Evolutionary conservation across 1,140 invertebrate genomes (phyloP), one percentile per base, ranked within the genome.

Genomic region (Andricus grossulariae): DNA sequence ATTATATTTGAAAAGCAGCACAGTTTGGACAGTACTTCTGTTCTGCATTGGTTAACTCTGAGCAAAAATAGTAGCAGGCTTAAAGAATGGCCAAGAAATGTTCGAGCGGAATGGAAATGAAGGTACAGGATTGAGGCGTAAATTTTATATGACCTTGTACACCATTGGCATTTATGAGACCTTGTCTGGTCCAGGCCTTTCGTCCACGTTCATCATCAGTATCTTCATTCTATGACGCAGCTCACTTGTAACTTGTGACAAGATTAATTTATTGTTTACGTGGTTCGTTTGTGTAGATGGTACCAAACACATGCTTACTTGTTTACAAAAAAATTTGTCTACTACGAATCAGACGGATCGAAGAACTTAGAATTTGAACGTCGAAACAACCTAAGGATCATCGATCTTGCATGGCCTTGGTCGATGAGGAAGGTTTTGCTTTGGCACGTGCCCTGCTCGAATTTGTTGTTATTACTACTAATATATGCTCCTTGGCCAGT

Each of bases 391-490:
- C 78, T 49, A 16, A 78, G 77, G 81, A 80, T 73, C 81, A 83
- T 79, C 81, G 81, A 79, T 83, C 76, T 73, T 76, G 73, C 71
- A 75, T 79, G 81, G 77, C 81, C 79, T 83, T 83, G 81, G 74
- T 74, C 55, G 78, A 66, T 45, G 60, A 80, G 76, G 78, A 57
- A 66, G 81, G 57, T 76, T 76, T 78, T 66, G 76, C 74, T 76
- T n/a, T 18, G 75, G 66, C 70, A 76, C 81, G 81, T 83, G 81
- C 80, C 79, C 25, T 66, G 78, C 45, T 80, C 71, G 45, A 71
- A 57, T 80, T 83, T 76, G 79, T 83, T 83, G 74, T 83, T 80
- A 77, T 82, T 82, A 77, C 77, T 77, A 75, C 74, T 77, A 82
- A 77, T 73, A 21, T 21, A 71, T 50, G 66, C 50, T 72, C 51